A percentile compares a stretch with the other conserved stretches of the same genome.
These are phyloP conservation scores for Rhagonycha lutea DNA, from an alignment of 2,888 invertebrate genomes.

Conservation along the genomic window DNA sequence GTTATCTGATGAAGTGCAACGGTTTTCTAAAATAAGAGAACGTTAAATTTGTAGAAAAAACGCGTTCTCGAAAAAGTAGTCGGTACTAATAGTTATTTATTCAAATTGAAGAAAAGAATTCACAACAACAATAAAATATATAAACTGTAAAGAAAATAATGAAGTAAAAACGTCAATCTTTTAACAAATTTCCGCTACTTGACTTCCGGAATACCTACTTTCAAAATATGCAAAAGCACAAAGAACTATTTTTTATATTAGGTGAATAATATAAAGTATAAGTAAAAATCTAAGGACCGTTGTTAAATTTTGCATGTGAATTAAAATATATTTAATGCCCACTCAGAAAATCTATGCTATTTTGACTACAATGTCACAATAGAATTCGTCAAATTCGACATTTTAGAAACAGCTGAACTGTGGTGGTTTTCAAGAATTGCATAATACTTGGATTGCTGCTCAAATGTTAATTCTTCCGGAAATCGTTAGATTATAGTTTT, in stretches of 20 bases:
- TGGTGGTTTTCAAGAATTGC: slow-evolving; percentile 14
- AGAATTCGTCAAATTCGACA: slow-evolving; percentile 29
- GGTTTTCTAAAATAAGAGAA: not conserved
- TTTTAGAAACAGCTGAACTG: slow-evolving; percentile 28
- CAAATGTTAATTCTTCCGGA: slow-evolving; percentile 23
- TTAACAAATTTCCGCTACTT: slow-evolving; percentile 34
- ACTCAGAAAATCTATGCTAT: slow-evolving; percentile 28
- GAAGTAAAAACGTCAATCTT: slow-evolving; percentile 34
- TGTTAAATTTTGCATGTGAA: slow-evolving; percentile 24
- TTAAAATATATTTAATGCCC: slow-evolving; percentile 28
- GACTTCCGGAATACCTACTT: slow-evolving; percentile 31
- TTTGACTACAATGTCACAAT: slow-evolving; percentile 36
- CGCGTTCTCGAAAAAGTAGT: not conserved
- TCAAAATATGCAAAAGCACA: slow-evolving; percentile 31
- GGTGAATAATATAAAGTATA: not conserved
- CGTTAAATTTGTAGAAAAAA: slow-evolving; percentile 1
- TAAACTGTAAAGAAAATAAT: slow-evolving; percentile 25
- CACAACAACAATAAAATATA: slow-evolving; percentile 20
- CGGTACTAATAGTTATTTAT: slow-evolving; percentile 8
- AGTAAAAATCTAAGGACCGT: slow-evolving; percentile 19
- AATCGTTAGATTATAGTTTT: slow-evolving; percentile 15
- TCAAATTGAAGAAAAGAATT: slow-evolving; percentile 19
- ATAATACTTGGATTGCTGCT: slow-evolving; percentile 18
- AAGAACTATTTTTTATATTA: slow-evolving; percentile 4
- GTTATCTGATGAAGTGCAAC: not conserved